phyloP scores from a whole-genome alignment of 1,140 invertebrate genomes.

The Delia radicum region DNA sequence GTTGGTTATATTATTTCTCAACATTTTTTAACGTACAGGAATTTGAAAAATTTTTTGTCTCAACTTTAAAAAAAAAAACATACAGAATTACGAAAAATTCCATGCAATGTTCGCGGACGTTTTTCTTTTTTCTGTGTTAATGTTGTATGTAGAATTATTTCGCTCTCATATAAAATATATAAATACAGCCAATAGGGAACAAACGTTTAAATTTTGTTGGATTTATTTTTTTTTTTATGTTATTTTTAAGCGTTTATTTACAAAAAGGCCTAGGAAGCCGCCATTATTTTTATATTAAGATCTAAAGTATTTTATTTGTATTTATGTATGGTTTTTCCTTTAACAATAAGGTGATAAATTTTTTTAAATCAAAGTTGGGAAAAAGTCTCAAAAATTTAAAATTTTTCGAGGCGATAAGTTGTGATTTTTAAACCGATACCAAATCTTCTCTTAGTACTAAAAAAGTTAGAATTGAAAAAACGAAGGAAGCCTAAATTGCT shows the following conservation, averaged over 20 bases:
- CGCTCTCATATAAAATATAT: not conserved
- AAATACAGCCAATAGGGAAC: not conserved
- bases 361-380: too few relatives aligned
- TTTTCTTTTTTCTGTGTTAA: not conserved
- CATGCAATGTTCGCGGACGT: conserved; percentile 10
- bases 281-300: not conserved
- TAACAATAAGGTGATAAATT: too few relatives aligned
- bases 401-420: too few relatives aligned
- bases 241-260: not conserved
- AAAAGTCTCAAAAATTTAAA: too few relatives aligned
- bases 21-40: conserved; percentile 22
- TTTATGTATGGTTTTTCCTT: too few relatives aligned
- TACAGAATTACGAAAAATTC: conserved; percentile 21
- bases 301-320: not conserved
- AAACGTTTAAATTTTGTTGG: not conserved
- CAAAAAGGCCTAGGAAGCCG: not conserved
- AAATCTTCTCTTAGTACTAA: too few relatives aligned
- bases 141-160: not conserved
- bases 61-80: conserved; percentile 1
- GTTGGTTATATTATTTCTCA: conserved; percentile 14
- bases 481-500: too few relatives aligned
- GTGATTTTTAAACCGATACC: too few relatives aligned
- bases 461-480: too few relatives aligned
- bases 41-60: conserved; percentile 22
- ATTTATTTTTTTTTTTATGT: not conserved